phyloP scores from a whole-genome alignment of 1,140 invertebrate genomes.

The Listronotus bonariensis region DNA sequence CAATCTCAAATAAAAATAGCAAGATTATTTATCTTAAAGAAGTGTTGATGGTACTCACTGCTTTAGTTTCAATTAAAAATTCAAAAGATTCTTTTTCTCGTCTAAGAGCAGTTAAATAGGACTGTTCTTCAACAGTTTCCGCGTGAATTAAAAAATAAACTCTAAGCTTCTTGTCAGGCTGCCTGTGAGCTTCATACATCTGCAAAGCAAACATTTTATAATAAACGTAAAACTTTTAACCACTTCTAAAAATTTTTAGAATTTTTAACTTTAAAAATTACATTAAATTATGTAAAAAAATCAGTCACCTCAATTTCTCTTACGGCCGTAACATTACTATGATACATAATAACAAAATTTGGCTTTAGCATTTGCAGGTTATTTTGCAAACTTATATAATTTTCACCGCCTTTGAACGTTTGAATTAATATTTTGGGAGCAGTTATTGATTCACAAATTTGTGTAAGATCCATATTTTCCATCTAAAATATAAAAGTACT shows the following conservation, averaged over 20 bases:
- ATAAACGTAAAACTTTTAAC: background rate
- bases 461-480: constrained; percentile 68
- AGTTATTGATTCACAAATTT: constrained; percentile 55
- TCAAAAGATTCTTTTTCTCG: constrained; percentile 96
- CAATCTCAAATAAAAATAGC: no score
- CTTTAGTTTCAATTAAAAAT: constrained; percentile 86
- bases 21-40: no score
- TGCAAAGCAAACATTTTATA: constrained; percentile 26
- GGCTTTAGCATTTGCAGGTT: constrained; percentile 73
- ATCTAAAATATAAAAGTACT: constrained; percentile 56
- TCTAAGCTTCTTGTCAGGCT: constrained; percentile 64
- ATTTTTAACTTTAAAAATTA: background rate
- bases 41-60: constrained; percentile 71
- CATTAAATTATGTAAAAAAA: background rate
- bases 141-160: constrained; percentile 91
- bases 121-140: constrained; percentile 93
- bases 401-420: constrained; percentile 75
- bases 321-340: constrained; percentile 84
- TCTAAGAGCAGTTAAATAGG: constrained; percentile 86
- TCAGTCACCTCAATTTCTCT: constrained; percentile 88
- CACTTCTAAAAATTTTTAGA: background rate
- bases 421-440: constrained; percentile 74
- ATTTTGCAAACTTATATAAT: constrained; percentile 68
- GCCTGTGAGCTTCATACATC: constrained; percentile 71
- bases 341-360: constrained; percentile 88